A percentile compares a stretch with the other conserved stretches of the same genome.
Evolutionary conservation across 2,888 invertebrate species (phyloP).

Genomic region (Leptopilina drosophilae): DNA sequence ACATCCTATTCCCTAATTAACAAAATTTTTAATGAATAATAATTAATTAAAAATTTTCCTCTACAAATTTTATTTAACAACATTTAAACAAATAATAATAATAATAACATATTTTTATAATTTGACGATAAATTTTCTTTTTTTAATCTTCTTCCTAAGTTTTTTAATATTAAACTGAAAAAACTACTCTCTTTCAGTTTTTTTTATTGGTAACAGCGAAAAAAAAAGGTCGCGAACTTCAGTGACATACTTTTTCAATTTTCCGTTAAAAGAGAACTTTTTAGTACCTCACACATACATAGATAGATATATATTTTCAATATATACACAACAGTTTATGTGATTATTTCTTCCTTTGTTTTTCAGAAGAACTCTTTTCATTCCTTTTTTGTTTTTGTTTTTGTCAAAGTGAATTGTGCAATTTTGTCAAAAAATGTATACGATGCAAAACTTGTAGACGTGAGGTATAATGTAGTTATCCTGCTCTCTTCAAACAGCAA

Average conservation of each 20-base stretch:
- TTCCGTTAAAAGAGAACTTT: no score
- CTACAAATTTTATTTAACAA: no score
- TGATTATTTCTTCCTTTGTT: slow-evolving; percentile 17
- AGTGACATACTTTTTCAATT: not conserved
- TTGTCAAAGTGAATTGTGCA: slow-evolving; percentile 8
- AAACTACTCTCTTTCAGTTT: no score
- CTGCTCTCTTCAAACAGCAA: slow-evolving; percentile 7
- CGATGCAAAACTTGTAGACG: slow-evolving; percentile 15
- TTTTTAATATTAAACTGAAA: no score
- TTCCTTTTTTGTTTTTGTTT: no score
- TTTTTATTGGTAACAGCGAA: not conserved
- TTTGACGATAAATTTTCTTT: no score
- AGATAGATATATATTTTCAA: not conserved
- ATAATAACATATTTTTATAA: no score
- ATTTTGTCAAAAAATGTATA: slow-evolving; percentile 1
- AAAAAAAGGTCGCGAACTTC: not conserved
- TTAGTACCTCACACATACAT: not conserved
- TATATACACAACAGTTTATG: not conserved
- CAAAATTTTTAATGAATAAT: no score
- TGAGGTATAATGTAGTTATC: not conserved
- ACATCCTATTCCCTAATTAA: no score
- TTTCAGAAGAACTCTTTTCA: not conserved
- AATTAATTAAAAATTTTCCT: no score
- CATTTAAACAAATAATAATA: no score
- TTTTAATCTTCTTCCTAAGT: no score